Conservation (phyloP, 2,888 invertebrate genomes). For the Aleiodes leptofemur region DNA sequence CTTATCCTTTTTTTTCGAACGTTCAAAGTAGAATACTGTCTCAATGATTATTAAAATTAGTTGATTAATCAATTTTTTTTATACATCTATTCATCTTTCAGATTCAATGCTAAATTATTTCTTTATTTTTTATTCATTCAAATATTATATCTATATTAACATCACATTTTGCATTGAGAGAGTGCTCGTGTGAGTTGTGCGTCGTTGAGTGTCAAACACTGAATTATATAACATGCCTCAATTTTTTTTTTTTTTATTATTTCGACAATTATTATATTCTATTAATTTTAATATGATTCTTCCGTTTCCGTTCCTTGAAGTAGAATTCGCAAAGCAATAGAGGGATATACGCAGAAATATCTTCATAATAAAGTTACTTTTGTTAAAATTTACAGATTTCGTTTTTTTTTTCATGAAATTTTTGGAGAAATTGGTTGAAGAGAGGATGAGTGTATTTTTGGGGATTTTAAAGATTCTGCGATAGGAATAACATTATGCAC, state of each 20-base stretch:
- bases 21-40: no score
- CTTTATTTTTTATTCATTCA: conserved; percentile 32
- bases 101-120: conserved; percentile 19
- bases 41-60: conserved; percentile 8
- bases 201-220: conserved; percentile 67
- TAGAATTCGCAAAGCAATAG: no score
- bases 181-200: conserved; percentile 74
- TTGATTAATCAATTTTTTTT: not conserved
- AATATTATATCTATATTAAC: conserved; percentile 56
- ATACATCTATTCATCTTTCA: conserved; percentile 41
- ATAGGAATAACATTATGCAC: no score
- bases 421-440: no score
- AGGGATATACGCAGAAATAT: no score
- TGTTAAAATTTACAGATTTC: no score
- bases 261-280: not conserved
- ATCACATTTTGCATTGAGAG: conserved; percentile 64
- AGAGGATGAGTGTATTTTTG: no score
- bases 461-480: no score
- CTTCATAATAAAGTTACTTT: no score
- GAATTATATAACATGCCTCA: conserved; percentile 41
- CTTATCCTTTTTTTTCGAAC: no score
- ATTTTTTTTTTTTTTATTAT: conserved; percentile 8
- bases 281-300: not conserved
- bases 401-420: no score
- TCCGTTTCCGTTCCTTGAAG: not conserved